These are phyloP conservation scores for Neomonachus schauinslandi DNA, from an alignment of 2,113 vertebrate species.

Conservation along the genomic window DNA sequence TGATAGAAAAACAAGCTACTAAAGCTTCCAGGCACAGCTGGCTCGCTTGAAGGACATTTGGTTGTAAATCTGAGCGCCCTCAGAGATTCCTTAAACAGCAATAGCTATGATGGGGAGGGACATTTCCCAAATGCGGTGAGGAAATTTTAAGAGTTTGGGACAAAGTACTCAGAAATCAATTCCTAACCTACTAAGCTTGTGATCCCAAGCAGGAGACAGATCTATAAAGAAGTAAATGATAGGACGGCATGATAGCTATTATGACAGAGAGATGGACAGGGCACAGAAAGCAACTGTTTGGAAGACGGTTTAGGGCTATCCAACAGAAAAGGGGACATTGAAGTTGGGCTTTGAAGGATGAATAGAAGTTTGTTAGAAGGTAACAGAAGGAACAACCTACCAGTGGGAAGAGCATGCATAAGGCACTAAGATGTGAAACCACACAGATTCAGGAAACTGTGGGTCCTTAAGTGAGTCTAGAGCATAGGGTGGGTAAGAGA, in stretches of 20 bases:
- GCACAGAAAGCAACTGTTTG: background rate
- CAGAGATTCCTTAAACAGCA: background rate
- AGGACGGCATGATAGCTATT: background rate
- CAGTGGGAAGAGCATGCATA: background rate
- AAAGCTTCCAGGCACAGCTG: conserved; percentile 73
- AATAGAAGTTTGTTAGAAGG: background rate
- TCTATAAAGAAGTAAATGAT: background rate
- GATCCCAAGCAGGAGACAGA: background rate
- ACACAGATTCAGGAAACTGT: background rate
- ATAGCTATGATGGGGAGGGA: background rate
- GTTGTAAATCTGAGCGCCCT: background rate
- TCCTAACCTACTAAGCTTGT: background rate
- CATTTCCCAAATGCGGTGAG: background rate
- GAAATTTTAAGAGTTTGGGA: background rate
- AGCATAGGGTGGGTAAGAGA: background rate
- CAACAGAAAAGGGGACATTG: background rate
- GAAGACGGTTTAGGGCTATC: background rate
- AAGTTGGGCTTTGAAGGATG: background rate
- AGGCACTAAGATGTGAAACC: background rate
- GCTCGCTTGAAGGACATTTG: conserved; percentile 53
- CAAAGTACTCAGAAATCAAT: background rate
- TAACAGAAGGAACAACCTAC: background rate
- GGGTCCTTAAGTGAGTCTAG: background rate
- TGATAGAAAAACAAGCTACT: conserved; percentile 73
- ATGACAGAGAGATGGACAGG: background rate